Conservation (phyloP, 1,140 invertebrate genomes). For the Philopotamus ludificatus region DNA sequence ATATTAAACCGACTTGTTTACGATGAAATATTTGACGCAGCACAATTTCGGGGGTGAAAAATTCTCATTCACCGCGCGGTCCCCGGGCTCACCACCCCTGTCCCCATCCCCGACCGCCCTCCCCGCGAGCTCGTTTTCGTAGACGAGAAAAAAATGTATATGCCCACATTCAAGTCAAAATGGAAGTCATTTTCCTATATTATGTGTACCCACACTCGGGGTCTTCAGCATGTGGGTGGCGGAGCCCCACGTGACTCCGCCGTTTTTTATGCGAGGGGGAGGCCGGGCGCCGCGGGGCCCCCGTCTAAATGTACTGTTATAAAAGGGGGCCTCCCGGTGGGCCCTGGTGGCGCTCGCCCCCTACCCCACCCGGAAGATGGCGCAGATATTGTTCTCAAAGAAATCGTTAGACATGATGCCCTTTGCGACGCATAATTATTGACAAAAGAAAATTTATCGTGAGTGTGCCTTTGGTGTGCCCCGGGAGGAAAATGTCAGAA, state of each 20-base stretch:
- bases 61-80: conserved; percentile 32
- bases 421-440: conserved; percentile 39
- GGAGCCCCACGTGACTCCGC: conserved; percentile 33
- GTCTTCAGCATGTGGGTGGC: conserved; percentile 37
- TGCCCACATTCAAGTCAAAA: conserved; percentile 40
- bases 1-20: conserved; percentile 42
- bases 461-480: conserved; percentile 29
- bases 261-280: conserved; percentile 25
- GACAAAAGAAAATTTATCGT: conserved; percentile 40
- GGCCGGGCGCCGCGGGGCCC: conserved; percentile 7
- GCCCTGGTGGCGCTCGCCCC: conserved; percentile 3
- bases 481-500: conserved; percentile 16
- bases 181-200: conserved; percentile 42
- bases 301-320: conserved; percentile 37
- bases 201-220: conserved; percentile 39
- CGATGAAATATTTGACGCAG: conserved; percentile 43
- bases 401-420: conserved; percentile 38
- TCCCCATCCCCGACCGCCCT: neutral
- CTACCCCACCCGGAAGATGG: conserved; percentile 33
- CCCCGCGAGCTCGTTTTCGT: conserved; percentile 24
- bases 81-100: neutral
- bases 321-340: conserved; percentile 21
- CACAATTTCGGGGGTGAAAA: conserved; percentile 40
- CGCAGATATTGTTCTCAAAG: conserved; percentile 42
- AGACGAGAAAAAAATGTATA: conserved; percentile 38